Evolutionary conservation across 1,140 invertebrate species (phyloP).

Genomic region (Chironomus striatipennis): DNA sequence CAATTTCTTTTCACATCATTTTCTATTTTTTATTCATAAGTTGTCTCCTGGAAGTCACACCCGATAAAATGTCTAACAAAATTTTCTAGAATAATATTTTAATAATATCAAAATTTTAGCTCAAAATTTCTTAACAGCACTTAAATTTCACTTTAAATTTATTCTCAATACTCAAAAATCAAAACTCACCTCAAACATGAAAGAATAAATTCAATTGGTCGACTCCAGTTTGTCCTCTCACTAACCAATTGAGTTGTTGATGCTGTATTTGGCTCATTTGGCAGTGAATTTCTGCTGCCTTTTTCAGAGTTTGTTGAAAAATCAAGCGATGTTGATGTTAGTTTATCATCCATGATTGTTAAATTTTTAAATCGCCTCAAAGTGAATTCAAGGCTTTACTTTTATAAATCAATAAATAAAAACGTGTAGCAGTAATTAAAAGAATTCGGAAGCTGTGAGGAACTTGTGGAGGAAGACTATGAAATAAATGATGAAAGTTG

Average conservation of each 20-base stretch:
- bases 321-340: neutral
- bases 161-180: no score
- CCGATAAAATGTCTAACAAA: no score
- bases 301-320: neutral
- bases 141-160: no score
- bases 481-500: neutral
- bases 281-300: neutral
- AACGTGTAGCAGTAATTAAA: neutral
- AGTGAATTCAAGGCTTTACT: neutral
- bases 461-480: neutral
- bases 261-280: neutral
- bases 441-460: neutral
- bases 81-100: no score
- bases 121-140: no score
- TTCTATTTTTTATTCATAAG: no score
- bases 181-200: slow-evolving; percentile 52
- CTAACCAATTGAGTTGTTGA: neutral
- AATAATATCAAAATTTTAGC: no score
- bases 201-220: slow-evolving; percentile 64
- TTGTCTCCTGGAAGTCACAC: no score
- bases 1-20: no score
- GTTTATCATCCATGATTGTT: neutral
- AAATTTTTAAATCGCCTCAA: neutral
- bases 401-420: neutral
- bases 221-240: slow-evolving; percentile 50